A percentile compares a stretch with the other conserved stretches of the same genome.
phyloP scores from a whole-genome alignment of 1,140 invertebrate species.

The Oreohelix idahoensis region DNA sequence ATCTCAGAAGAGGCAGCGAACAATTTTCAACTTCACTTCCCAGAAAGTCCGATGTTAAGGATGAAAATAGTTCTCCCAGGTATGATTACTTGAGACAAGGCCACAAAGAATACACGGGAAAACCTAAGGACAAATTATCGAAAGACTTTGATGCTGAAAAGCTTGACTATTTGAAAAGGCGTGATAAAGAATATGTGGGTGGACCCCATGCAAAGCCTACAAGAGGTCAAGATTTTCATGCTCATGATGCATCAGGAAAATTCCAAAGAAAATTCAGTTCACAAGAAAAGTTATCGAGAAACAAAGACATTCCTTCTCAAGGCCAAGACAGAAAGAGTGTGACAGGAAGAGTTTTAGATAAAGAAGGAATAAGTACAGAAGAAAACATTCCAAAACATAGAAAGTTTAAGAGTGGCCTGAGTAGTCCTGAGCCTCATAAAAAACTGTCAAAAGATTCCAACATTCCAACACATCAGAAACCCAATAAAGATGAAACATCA shows the following conservation, averaged over 20 bases:
- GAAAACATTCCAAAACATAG: background rate
- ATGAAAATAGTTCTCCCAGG: background rate
- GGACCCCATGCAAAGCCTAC: conserved; percentile 7
- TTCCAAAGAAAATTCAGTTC: background rate
- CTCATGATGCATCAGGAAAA: background rate
- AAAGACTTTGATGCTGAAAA: background rate
- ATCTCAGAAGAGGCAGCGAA: conserved; percentile 15
- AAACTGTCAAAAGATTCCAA: too few relatives aligned
- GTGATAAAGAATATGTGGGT: conserved; percentile 9
- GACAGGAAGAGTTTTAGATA: background rate
- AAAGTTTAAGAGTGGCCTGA: background rate
- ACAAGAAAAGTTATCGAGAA: background rate
- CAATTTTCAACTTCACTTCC: background rate
- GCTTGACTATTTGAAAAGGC: conserved; percentile 12
- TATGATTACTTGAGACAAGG: conserved; percentile 5
- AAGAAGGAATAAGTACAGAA: background rate
- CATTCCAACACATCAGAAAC: conserved; percentile 3
- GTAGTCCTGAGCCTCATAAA: too few relatives aligned
- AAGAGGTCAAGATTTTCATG: background rate
- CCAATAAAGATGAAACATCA: background rate
- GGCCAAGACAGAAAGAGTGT: background rate
- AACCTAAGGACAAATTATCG: background rate
- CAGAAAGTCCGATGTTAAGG: background rate
- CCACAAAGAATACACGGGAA: background rate
- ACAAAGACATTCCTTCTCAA: background rate